phyloP scores from a whole-genome alignment of 2,888 invertebrate species.

The Ceramica pisi region DNA sequence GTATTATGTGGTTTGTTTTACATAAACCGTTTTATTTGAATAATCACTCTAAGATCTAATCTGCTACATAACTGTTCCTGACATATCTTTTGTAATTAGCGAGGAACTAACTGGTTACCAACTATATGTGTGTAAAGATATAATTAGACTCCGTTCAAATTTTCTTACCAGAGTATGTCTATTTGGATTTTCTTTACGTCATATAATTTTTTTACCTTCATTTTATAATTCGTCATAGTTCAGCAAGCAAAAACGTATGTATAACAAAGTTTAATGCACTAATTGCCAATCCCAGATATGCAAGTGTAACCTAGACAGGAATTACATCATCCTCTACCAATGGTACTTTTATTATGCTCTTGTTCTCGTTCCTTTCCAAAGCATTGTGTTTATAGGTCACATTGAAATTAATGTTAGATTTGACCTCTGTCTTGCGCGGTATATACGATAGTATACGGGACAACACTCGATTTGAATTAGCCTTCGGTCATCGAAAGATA shows the following conservation, averaged over 20 bases:
- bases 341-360: slow-evolving; percentile 28
- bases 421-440: neutral
- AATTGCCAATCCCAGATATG: neutral
- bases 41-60: neutral
- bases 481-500: too few species aligned
- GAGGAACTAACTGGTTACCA: neutral
- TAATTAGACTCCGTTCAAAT: too few species aligned
- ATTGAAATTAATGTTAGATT: slow-evolving; percentile 10
- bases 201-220: neutral
- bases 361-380: slow-evolving; percentile 36
- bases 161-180: neutral
- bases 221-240: neutral
- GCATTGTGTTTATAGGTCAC: slow-evolving; percentile 37
- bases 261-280: neutral
- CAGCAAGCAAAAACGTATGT: neutral
- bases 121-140: neutral
- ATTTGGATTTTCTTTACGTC: neutral
- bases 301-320: slow-evolving; percentile 3
- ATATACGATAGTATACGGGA: neutral
- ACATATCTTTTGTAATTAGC: neutral
- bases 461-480: neutral
- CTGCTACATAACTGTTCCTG: neutral
- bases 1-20: neutral
- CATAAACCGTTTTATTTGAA: neutral
- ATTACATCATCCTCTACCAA: slow-evolving; percentile 45